phyloP scores from a whole-genome alignment of 2,888 invertebrate species.

The Candidula unifasciata region DNA sequence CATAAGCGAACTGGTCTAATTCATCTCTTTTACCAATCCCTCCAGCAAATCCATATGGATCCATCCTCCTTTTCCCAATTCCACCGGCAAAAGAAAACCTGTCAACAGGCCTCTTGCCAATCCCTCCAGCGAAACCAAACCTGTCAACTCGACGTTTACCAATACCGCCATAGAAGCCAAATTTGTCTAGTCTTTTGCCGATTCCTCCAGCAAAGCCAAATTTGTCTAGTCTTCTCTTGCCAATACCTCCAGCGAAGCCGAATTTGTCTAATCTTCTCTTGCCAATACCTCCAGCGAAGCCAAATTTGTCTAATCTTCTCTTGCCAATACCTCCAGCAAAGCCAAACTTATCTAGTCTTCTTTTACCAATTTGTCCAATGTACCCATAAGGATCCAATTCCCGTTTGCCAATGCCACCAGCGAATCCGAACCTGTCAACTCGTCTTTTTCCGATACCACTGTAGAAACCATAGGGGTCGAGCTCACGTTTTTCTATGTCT shows the following conservation, averaged over 20 bases:
- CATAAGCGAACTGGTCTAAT: background rate
- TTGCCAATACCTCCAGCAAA: constrained; percentile 46
- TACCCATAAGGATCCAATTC: constrained; percentile 36
- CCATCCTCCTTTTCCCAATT: constrained; percentile 13
- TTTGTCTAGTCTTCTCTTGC: constrained; percentile 36
- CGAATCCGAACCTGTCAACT: constrained; percentile 11
- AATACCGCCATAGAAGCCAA: constrained; percentile 6
- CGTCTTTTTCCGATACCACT: constrained; percentile 36
- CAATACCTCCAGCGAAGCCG: constrained; percentile 35
- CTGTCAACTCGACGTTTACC: constrained; percentile 32
- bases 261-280: constrained; percentile 32
- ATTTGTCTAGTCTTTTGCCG: constrained; percentile 22
- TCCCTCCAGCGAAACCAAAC: constrained; percentile 25
- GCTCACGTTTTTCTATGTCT: constrained; percentile 20
- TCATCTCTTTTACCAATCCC: background rate
- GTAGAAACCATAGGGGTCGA: background rate
- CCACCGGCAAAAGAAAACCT: constrained; percentile 3
- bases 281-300: constrained; percentile 29
- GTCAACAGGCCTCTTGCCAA: constrained; percentile 39
- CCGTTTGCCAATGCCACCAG: constrained; percentile 42
- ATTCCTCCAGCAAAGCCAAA: constrained; percentile 18
- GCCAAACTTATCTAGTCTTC: constrained; percentile 41
- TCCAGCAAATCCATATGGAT: background rate
- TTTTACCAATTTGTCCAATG: constrained; percentile 44
- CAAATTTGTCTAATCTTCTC: constrained; percentile 26